Base-by-base conservation (phyloP, 1,140 invertebrate genomes). In the Cydia pomonella region DNA sequence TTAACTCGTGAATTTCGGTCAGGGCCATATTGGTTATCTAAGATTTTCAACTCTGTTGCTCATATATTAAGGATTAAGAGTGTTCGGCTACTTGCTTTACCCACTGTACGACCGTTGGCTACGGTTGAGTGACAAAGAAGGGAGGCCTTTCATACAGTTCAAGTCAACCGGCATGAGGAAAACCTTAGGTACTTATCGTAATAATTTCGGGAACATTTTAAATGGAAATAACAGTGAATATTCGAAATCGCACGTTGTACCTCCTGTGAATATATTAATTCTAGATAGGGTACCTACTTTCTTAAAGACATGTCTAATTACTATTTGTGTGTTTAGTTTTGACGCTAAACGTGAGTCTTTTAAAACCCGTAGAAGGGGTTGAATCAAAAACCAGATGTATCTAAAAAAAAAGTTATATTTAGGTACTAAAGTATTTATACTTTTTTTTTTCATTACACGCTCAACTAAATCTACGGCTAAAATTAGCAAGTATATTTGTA, bases 131-230 rank as follows among this genome's bases (percentile, higher is more conserved):
- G 53, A 59, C 53, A 59, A 21, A 10, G n/a, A 59, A 59, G 53
- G 53, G 47, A 21, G 18, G 7, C 53, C 18, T n/a, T 59, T 59
- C 53, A 59, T 59, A 59, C 53, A 59, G 21, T 59, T 59, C 53
- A 23, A n/a, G 53, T 23, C 53, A 59, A 23, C 21, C 21, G 21
- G 9, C 21, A 23, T 10, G 53, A 59, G 53, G 53, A 59, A 59
- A 59, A 59, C 53, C 53, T 59, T 59, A n/a, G n/a, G n/a, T n/a
- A 59, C 7, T 59, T 59, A 59, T 59, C 53, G 53, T 4, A 59
- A 59, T 59, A 0, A 59, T 59, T 23, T 59, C 9, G 23, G 53
- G 53, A 59, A 21, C 18, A 23, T 59, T 59, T 59, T 6, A 23
- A 21, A 59, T 59, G 50, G 50, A 21, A 18, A 59, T 59, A 18